phyloP scores from a whole-genome alignment of 1,140 invertebrate genomes.

The Drosophila arizonae region DNA sequence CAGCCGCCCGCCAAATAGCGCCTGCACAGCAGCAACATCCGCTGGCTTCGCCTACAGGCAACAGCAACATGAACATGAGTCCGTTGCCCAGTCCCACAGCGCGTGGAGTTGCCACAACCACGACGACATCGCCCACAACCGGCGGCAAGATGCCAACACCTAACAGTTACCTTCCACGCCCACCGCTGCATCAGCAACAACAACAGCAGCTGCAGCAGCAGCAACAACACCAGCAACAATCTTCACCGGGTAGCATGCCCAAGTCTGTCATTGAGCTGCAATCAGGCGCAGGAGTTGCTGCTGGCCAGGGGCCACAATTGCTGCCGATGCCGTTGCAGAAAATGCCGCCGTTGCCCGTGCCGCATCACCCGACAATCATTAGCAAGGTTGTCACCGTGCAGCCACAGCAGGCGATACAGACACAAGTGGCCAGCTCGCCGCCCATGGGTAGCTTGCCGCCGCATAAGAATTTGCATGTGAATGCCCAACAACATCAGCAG shows the following conservation, averaged over 20 bases:
- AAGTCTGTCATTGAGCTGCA: constrained; percentile 69
- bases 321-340: constrained; percentile 71
- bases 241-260: constrained; percentile 36
- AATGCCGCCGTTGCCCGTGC: constrained; percentile 64
- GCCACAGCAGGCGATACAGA: constrained; percentile 74
- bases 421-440: constrained; percentile 58
- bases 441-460: constrained; percentile 65
- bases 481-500: constrained; percentile 54
- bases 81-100: constrained; percentile 68
- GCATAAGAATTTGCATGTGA: constrained; percentile 60
- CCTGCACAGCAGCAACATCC: constrained; percentile 48
- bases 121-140: constrained; percentile 51
- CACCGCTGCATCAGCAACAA: constrained; percentile 13
- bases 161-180: constrained; percentile 54
- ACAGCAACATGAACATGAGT: constrained; percentile 51
- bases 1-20: constrained; percentile 40
- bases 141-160: constrained; percentile 32
- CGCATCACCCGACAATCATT: constrained; percentile 76
- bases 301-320: constrained; percentile 46
- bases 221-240: constrained; percentile 31
- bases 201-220: constrained; percentile 38
- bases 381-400: constrained; percentile 78
- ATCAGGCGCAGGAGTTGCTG: constrained; percentile 1
- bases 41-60: constrained; percentile 46
- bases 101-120: constrained; percentile 13